These are phyloP conservation scores for Rutilus rutilus DNA, from an alignment of 2,113 vertebrate species.

Conservation along the genomic window DNA sequence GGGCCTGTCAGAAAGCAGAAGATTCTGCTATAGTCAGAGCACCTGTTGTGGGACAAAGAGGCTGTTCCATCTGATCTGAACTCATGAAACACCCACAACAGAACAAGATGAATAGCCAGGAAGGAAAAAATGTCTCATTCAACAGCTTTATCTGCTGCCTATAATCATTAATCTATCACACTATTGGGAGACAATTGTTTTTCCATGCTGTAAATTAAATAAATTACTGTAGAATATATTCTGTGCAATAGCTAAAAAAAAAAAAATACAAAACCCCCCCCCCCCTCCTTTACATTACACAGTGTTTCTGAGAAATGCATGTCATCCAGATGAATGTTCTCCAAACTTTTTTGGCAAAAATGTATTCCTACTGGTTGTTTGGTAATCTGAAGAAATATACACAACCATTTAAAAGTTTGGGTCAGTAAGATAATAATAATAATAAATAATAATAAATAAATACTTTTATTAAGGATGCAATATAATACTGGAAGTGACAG, in stretches of 20 bases:
- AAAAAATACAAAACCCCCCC: too few species aligned
- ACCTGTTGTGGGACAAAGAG: background rate
- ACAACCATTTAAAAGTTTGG: background rate
- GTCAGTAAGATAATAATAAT: background rate
- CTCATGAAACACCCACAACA: background rate
- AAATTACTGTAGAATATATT: background rate
- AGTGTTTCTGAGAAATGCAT: background rate
- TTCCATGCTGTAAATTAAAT: background rate
- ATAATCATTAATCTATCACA: background rate
- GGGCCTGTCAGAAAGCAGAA: background rate
- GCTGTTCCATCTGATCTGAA: background rate
- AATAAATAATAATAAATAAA: background rate
- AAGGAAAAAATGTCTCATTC: background rate
- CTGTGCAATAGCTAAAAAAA: background rate
- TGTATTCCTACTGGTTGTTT: background rate
- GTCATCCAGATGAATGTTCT: background rate
- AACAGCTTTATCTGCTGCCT: constrained; percentile 17
- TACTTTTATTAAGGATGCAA: background rate
- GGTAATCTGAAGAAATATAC: background rate
- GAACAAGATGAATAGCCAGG: constrained; percentile 39
- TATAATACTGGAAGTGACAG: background rate
- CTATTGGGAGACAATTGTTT: constrained; percentile 5
- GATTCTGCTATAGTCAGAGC: background rate
- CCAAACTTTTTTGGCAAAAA: background rate
- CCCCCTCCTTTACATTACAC: background rate